These are phyloP conservation scores for Falco rusticolus DNA, from an alignment of 2,797 vertebrate genomes.

Conservation along the genomic window DNA sequence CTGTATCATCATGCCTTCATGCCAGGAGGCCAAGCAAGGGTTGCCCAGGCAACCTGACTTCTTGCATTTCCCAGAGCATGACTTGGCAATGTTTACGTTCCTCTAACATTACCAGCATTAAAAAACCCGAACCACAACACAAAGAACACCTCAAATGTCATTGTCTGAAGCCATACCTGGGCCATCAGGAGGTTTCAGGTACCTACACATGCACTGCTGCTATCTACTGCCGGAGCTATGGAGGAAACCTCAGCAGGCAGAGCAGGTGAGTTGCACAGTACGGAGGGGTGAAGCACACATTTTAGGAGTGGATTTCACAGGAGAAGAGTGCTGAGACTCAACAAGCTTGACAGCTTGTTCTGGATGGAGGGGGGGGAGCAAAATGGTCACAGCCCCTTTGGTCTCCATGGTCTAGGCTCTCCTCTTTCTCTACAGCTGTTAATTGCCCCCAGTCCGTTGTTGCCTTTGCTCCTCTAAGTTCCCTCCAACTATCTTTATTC, in stretches of 20 bases:
- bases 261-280: neutral
- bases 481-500: neutral
- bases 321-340: neutral
- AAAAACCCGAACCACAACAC: neutral
- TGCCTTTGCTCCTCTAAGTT: neutral
- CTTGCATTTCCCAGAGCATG: neutral
- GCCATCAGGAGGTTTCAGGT: neutral
- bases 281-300: neutral
- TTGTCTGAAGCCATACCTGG: neutral
- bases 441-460: neutral
- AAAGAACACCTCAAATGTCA: neutral
- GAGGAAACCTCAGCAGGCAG: neutral
- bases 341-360: neutral
- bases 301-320: neutral
- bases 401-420: neutral
- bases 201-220: neutral
- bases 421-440: neutral
- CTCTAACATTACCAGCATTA: neutral
- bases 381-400: neutral
- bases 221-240: neutral
- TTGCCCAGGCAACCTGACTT: constrained; percentile 59
- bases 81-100: neutral
- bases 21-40: constrained; percentile 50
- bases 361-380: neutral
- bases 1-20: constrained; percentile 25